phyloP scores from a whole-genome alignment of 2,113 vertebrate species.

The Sorex araneus region DNA sequence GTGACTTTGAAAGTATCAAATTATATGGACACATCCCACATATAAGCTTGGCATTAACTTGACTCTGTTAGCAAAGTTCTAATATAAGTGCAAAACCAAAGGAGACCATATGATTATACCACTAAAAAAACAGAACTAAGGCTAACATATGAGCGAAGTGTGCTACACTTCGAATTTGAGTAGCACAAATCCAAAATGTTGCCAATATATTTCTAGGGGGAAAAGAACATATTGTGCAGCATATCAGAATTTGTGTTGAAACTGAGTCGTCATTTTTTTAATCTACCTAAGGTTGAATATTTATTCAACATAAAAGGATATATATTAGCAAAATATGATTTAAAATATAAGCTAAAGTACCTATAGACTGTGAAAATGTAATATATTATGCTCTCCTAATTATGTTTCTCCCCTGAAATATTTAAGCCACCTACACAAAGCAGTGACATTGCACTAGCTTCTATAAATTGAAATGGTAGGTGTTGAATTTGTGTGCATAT shows the following conservation, averaged over 20 bases:
- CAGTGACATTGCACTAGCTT: background rate
- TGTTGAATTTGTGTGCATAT: background rate
- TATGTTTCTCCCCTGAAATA: slow-evolving; percentile 53
- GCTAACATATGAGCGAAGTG: background rate
- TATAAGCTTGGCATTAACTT: background rate
- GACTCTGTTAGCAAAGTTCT: background rate
- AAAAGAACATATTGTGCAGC: background rate
- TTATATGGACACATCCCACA: background rate
- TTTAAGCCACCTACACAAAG: background rate
- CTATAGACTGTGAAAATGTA: slow-evolving; percentile 8
- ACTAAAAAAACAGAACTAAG: background rate
- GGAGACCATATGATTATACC: background rate
- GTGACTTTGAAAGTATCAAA: background rate
- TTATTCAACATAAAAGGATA: background rate
- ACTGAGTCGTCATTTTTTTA: slow-evolving; percentile 7
- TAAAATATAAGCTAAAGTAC: background rate
- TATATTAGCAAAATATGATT: slow-evolving; percentile 42
- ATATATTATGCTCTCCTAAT: slow-evolving; percentile 42
- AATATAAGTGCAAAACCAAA: background rate
- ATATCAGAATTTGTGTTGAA: background rate
- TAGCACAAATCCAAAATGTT: background rate
- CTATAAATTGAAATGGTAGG: slow-evolving; percentile 62
- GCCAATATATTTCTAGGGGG: background rate
- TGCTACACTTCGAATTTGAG: background rate
- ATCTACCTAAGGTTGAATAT: slow-evolving; percentile 9